phyloP scores from a whole-genome alignment of 2,888 invertebrate species.

The Caenorhabditis drosophilae region DNA sequence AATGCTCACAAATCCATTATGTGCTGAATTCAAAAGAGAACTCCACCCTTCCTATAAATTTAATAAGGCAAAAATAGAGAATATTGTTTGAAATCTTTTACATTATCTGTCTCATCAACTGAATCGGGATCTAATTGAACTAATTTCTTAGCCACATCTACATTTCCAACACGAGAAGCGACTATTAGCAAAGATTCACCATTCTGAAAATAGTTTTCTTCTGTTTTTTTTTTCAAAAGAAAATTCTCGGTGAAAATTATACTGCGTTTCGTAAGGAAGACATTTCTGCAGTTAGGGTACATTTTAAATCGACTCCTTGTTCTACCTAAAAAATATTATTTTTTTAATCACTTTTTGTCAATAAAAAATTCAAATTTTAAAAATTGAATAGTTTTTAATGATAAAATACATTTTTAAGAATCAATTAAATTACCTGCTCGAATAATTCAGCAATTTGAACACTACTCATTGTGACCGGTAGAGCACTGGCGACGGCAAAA shows the following conservation, averaged over 20 bases:
- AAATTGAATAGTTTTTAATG: neutral
- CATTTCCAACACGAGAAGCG: slow-evolving; percentile 75
- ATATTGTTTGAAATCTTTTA: slow-evolving; percentile 14
- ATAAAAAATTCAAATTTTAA: neutral
- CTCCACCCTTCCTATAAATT: slow-evolving; percentile 69
- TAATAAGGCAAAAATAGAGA: neutral
- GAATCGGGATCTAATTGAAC: slow-evolving; percentile 43
- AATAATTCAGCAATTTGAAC: slow-evolving; percentile 47
- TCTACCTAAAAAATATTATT: slow-evolving; percentile 35
- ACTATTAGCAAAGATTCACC: slow-evolving; percentile 67
- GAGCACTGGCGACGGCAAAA: slow-evolving; percentile 49
- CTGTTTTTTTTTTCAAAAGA: too few relatives aligned
- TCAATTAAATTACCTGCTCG: slow-evolving; percentile 35
- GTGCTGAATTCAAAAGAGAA: slow-evolving; percentile 89
- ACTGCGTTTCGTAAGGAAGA: slow-evolving; percentile 39
- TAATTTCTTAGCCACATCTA: slow-evolving; percentile 80
- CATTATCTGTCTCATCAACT: slow-evolving; percentile 66
- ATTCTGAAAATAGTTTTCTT: slow-evolving; percentile 43
- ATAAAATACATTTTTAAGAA: neutral
- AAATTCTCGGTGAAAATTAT: neutral
- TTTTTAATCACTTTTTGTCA: slow-evolving; percentile 1
- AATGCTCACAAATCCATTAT: slow-evolving; percentile 85
- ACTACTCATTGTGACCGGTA: slow-evolving; percentile 47
- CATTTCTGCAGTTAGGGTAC: slow-evolving; percentile 32
- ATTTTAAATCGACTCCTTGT: slow-evolving; percentile 14